Percentiles rank a stretch among this genome's conserved stretches.
Conservation (phyloP, 2,888 invertebrate species). For the Mantis religiosa region DNA sequence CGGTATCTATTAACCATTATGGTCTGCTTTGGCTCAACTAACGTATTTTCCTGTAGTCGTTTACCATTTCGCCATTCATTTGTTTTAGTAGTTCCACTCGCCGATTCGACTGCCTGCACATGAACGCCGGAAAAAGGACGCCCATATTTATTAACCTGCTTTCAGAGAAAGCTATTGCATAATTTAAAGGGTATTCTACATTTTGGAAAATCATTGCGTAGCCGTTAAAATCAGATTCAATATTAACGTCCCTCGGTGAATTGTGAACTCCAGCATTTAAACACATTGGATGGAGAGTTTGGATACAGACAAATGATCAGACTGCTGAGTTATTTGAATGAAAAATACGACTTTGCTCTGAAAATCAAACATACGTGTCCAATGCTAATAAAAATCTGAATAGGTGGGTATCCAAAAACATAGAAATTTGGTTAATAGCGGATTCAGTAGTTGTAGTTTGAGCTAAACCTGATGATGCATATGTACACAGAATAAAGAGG, state of each 20-base stretch:
- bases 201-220: background rate
- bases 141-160: background rate
- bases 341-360: background rate
- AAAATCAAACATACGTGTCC: background rate
- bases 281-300: background rate
- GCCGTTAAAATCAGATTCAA: background rate
- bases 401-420: background rate
- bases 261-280: background rate
- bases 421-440: background rate
- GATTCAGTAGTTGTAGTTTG: background rate
- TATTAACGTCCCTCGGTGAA: background rate
- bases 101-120: no score
- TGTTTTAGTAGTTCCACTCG: no score
- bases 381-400: background rate
- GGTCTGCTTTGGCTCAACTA: no score
- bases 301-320: background rate
- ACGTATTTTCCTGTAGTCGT: no score
- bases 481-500: background rate
- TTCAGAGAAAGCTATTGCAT: background rate
- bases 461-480: background rate
- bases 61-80: no score
- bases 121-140: no score
- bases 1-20: no score
- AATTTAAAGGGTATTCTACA: background rate
- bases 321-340: background rate